Percentiles rank a stretch among this genome's conserved stretches.
phyloP scores from a whole-genome alignment of 1,140 invertebrate species.

The Drosophila cardini region DNA sequence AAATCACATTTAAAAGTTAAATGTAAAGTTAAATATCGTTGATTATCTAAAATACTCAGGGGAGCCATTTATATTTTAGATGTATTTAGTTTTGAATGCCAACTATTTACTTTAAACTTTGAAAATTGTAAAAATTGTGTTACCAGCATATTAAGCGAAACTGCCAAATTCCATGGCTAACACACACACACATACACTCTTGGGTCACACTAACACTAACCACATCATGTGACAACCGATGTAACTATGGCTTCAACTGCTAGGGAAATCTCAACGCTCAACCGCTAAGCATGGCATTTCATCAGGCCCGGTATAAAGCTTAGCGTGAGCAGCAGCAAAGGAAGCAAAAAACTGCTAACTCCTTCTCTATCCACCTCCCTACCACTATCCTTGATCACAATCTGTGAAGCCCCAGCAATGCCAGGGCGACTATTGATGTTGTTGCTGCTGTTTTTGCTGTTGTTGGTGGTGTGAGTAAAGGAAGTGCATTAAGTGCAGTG shows the following conservation, averaged over 20 bases:
- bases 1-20: slow-evolving; percentile 50
- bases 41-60: slow-evolving; percentile 7
- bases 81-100: neutral
- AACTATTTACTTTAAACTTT: slow-evolving; percentile 11
- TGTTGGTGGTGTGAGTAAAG: slow-evolving; percentile 52
- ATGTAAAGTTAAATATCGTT: slow-evolving; percentile 36
- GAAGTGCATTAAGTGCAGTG: slow-evolving; percentile 80
- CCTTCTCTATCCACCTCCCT: slow-evolving; percentile 30
- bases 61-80: neutral
- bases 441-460: slow-evolving; percentile 8
- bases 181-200: slow-evolving; percentile 5
- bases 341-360: slow-evolving; percentile 31
- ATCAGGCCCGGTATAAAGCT: slow-evolving; percentile 57
- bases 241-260: slow-evolving; percentile 39
- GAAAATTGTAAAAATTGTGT: slow-evolving; percentile 31
- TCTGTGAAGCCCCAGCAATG: slow-evolving; percentile 36
- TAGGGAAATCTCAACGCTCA: slow-evolving; percentile 70
- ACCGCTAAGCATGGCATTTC: slow-evolving; percentile 80
- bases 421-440: neutral
- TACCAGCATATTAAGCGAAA: slow-evolving; percentile 64
- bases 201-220: slow-evolving; percentile 15
- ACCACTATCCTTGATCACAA: slow-evolving; percentile 5
- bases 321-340: slow-evolving; percentile 8
- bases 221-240: slow-evolving; percentile 38
- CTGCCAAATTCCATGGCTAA: slow-evolving; percentile 50